Conservation (phyloP, 2,113 vertebrate species). For the Vombatus ursinus region DNA sequence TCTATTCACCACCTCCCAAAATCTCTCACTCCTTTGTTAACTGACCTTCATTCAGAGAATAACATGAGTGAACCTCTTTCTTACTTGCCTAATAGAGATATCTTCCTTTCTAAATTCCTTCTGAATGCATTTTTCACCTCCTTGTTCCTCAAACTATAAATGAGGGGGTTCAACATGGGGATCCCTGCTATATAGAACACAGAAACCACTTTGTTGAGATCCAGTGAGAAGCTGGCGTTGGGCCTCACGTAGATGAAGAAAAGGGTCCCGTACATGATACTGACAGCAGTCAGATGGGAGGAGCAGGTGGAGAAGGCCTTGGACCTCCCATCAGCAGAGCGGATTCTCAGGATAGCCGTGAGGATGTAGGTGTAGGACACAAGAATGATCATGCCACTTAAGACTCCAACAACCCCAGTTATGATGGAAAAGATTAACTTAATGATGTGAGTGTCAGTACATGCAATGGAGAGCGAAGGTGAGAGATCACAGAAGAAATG, state of each 20-base stretch:
- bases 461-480: conserved; percentile 55
- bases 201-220: conserved; percentile 23
- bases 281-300: conserved; percentile 55
- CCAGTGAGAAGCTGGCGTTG: not conserved
- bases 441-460: conserved; percentile 46
- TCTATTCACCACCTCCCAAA: not conserved
- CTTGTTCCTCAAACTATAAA: conserved; percentile 59
- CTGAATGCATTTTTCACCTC: conserved; percentile 47
- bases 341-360: conserved; percentile 38
- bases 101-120: conserved; percentile 30
- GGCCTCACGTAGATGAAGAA: conserved; percentile 53
- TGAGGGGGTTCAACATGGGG: conserved; percentile 55
- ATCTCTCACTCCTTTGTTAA: not conserved
- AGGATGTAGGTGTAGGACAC: conserved; percentile 60
- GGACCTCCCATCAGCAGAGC: conserved; percentile 38
- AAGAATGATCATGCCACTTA: conserved; percentile 48
- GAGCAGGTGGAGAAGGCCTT: conserved; percentile 74
- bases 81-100: not conserved
- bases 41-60: not conserved
- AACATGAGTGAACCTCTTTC: not conserved
- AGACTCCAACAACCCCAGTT: conserved; percentile 32
- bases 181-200: conserved; percentile 40
- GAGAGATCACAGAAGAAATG: conserved; percentile 72
- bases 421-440: conserved; percentile 39
- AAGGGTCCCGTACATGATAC: conserved; percentile 50